These are phyloP conservation scores for Andrena trimmerana DNA, from an alignment of 2,888 invertebrate species.

Conservation along the genomic window DNA sequence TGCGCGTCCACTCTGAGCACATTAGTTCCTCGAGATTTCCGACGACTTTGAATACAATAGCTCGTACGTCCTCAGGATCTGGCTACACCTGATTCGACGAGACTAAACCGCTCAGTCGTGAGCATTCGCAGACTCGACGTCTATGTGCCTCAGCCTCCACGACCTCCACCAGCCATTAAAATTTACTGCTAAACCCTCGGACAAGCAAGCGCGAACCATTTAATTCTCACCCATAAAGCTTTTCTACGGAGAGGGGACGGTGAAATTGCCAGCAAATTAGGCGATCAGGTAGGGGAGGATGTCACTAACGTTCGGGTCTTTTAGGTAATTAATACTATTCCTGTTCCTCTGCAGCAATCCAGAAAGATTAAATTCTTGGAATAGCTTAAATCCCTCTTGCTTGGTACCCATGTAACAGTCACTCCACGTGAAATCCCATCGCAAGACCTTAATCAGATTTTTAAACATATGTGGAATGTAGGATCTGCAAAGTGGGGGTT, in stretches of 20 bases:
- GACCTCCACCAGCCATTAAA: too few species aligned
- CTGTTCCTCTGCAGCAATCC: neutral
- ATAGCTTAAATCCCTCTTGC: neutral
- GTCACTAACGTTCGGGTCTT: neutral
- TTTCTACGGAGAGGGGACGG: neutral
- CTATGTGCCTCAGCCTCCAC: neutral
- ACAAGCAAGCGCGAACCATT: neutral
- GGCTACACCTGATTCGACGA: neutral
- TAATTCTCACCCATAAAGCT: neutral
- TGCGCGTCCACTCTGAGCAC: constrained; percentile 46
- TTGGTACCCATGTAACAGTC: neutral
- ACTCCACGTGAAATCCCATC: neutral
- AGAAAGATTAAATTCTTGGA: constrained; percentile 10
- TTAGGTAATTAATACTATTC: too few species aligned
- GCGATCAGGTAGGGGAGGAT: neutral
- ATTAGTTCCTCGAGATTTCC: constrained; percentile 17
- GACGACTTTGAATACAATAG: constrained; percentile 10
- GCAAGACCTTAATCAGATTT: neutral
- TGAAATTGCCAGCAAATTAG: constrained; percentile 3
- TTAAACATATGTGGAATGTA: neutral
- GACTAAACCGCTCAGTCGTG: neutral
- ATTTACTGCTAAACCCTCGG: neutral
- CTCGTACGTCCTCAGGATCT: neutral
- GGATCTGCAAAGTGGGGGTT: too few species aligned
- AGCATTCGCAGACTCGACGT: neutral